Conservation (phyloP, 2,797 vertebrate genomes). For the Myotis vivesi region DNA sequence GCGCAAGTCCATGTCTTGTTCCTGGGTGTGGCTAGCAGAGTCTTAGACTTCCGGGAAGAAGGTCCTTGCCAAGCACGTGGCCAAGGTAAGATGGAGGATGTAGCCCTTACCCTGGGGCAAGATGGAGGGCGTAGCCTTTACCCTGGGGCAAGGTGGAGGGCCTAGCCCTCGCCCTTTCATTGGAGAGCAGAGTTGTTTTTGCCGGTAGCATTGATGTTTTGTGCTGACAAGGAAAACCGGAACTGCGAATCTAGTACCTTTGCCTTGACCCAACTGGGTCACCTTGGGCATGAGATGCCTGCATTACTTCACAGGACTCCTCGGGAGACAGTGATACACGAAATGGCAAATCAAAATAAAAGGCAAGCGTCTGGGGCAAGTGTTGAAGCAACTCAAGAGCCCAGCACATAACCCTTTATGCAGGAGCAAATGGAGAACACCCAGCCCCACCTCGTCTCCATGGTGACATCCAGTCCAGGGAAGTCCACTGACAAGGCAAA, state of each 20-base stretch:
- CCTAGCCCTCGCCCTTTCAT: too few species aligned
- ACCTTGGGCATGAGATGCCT: not conserved
- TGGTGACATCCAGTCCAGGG: not conserved
- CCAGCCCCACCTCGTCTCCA: not conserved
- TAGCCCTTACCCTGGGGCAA: too few species aligned
- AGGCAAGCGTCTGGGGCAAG: not conserved
- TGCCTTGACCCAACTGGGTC: not conserved
- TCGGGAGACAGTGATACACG: not conserved
- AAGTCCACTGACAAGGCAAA: not conserved
- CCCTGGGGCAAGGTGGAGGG: too few species aligned
- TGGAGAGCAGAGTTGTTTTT: not conserved
- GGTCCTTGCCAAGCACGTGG: too few species aligned
- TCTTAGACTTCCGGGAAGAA: too few species aligned
- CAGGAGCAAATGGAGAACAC: not conserved
- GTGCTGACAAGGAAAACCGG: not conserved
- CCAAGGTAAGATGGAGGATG: too few species aligned
- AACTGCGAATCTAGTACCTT: not conserved
- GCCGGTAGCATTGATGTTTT: not conserved
- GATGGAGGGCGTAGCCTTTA: too few species aligned
- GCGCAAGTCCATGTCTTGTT: too few species aligned
- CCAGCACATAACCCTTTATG: not conserved
- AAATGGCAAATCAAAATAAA: not conserved
- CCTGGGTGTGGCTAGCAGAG: too few species aligned
- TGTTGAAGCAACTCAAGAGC: not conserved
- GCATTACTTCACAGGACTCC: not conserved